Conservation (phyloP, 1,140 invertebrate genomes). For the Heliconius hermathena region DNA sequence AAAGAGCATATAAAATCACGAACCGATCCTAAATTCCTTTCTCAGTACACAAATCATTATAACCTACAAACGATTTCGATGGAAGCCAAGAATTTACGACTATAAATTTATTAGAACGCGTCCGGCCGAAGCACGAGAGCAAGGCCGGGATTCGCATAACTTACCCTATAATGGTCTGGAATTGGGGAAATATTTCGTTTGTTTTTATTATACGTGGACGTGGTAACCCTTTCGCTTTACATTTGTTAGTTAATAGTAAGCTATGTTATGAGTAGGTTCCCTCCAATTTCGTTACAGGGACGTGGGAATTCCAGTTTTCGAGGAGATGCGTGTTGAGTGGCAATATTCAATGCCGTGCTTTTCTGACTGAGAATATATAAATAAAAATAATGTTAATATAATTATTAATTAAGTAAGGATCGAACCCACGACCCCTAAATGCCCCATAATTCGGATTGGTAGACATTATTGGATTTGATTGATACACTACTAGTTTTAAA, state of each 20-base stretch:
- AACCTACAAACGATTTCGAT: conserved; percentile 36
- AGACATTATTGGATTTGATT: no score
- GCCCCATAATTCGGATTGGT: no score
- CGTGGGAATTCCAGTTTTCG: no score
- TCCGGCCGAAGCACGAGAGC: conserved; percentile 35
- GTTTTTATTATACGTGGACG: background rate
- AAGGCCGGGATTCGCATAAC: conserved; percentile 38
- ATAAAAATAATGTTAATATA: no score
- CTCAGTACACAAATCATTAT: conserved; percentile 32
- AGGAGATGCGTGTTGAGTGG: no score
- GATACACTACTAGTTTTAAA: no score
- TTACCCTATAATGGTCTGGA: conserved; percentile 34
- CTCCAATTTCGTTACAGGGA: background rate
- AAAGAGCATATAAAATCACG: conserved; percentile 9
- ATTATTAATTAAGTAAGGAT: no score
- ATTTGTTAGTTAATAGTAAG: background rate
- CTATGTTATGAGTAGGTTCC: no score
- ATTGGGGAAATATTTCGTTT: conserved; percentile 21
- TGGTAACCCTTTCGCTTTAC: background rate
- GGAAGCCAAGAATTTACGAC: conserved; percentile 39
- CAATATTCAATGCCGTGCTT: no score
- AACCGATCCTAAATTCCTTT: conserved; percentile 12
- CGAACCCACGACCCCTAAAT: no score
- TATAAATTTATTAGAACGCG: conserved; percentile 41
- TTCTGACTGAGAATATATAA: no score